Base-by-base conservation (phyloP, 2,113 vertebrate species). In the Tupaia chinensis region DNA sequence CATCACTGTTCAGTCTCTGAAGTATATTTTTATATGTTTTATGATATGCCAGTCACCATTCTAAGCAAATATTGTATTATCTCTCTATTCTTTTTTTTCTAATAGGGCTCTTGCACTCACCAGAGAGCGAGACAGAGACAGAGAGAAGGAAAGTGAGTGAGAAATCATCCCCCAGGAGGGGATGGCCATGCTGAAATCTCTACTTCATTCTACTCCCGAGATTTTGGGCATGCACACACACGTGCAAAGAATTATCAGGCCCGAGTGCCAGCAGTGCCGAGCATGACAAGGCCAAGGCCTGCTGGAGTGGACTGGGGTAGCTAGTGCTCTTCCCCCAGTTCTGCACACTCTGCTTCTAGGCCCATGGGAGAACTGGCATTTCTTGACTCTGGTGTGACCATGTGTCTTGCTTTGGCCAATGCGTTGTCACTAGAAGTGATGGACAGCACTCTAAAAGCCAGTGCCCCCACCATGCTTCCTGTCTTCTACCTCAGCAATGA, bases 21-120 rank as follows among this genome's bases (percentile, higher is more conserved):
- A 58, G 10, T 32, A n/a, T 25, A 34, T 79, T 92, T 94, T 82
- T 77, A 65, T 73, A 56, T 34, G 69, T 81, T 84, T 89, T 83
- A 29, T 61, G 20, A 5, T 60, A 58, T 68, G 13, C 66, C 63
- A 14, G 20, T 63, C 56, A 54, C 58, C 90, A 9, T 74, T 20
- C 16, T 23, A 86, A 92, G 54, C 19, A 76, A 60, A 91, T 25
- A 76, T 22, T 79, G 14, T 25, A 32, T 32, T 63, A 25, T 16
- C 32, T 80, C 12, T 44, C 44, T 44, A 44, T 44, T 44, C 44
- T 44, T 44, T 44, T 44, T 44, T 44, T 44, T 32, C 32, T 44
- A 44, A 44, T 44, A 44, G 44, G 44, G 44, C 44, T 44, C 44
- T 44, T 44, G 44, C 44, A 44, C 44, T 44, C 44, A 44, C 44